Evolutionary conservation across 1,140 invertebrate species (phyloP), one percentile per base, ranked within the genome.

Genomic region (Metopolophium dirhodum): DNA sequence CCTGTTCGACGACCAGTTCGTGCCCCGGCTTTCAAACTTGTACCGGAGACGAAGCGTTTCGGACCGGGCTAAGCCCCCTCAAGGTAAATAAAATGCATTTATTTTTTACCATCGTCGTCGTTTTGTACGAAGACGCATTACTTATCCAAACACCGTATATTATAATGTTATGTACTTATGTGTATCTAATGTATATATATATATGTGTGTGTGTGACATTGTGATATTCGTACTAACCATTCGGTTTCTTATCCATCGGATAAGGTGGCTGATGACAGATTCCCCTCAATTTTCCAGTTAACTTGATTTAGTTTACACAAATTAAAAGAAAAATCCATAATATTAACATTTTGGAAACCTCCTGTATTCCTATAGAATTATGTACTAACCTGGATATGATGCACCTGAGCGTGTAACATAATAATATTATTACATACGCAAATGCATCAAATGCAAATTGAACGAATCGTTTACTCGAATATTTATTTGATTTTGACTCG

Each of bases 1-100:
- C 1, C 94, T 96, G 91, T 95, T 95, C 94, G 96, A 96, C 94
- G 95, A 95, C 94, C 95, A 95, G 95, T 96, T 96, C 94, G 95
- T 95, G 30, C 94, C 95, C 11, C 95, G 96, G 94, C 95, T 96
- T 11, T 95, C 95, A 45, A 95, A 95, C 94, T 95, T 96, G 35
- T 95, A 96, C 94, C 95, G 95, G 30, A 91, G 95, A 93, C 94
- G 91, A 26, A 94, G 93, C 2, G 91, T 94, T 30, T 93, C 93
- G 7, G 94, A 94, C 26, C 93, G 94, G 54, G 91, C 94, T 26
- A 94, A 94, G 90, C 94, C 94, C 23, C 94, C 94, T 41, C 94
- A 94, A 94, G 94, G 94, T 94, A 94, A 86, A 86, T 89, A 89
- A n/a, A 49, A 47, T 51, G 14, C 61, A 77, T 77, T 77, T n/a